These are phyloP conservation scores for Keiferia lycopersicella DNA, from an alignment of 2,888 invertebrate species.

Conservation along the genomic window DNA sequence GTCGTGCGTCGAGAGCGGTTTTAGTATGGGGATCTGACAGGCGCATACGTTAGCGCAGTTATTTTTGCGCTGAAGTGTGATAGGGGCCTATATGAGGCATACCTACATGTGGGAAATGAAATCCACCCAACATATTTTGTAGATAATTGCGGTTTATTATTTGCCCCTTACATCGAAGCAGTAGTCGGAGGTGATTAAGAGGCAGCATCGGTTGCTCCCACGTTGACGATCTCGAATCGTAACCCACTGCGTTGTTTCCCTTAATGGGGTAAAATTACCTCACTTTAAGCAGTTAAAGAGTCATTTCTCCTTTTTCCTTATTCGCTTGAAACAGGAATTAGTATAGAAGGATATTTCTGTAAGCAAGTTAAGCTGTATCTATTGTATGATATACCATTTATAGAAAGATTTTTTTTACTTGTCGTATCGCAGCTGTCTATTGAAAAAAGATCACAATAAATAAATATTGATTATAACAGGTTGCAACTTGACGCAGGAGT, in stretches of 20 bases:
- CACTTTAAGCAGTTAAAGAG: conserved; percentile 28
- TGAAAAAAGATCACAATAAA: too few species aligned
- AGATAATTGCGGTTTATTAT: not conserved
- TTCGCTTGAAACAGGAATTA: conserved; percentile 15
- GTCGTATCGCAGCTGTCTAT: too few species aligned
- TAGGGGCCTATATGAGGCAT: too few species aligned
- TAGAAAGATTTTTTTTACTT: too few species aligned
- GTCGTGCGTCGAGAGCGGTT: too few species aligned
- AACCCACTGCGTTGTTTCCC: conserved; percentile 30
- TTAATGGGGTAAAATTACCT: conserved; percentile 32
- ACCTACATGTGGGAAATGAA: too few species aligned
- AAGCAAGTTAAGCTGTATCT: too few species aligned
- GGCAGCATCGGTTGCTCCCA: conserved; percentile 26
- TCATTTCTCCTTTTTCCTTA: conserved; percentile 18
- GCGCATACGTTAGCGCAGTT: too few species aligned
- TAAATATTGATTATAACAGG: not conserved
- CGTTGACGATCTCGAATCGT: conserved; percentile 31
- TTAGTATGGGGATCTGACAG: too few species aligned
- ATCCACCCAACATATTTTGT: not conserved
- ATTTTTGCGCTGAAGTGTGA: too few species aligned
- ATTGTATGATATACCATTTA: too few species aligned
- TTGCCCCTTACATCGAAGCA: not conserved
- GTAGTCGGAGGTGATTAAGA: not conserved
- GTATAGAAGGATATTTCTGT: not conserved
- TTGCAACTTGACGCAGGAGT: conserved; percentile 19